Evolutionary conservation across 2,113 vertebrate genomes (phyloP), one percentile per base, ranked within the genome.

Genomic region (Entelurus aequoreus): DNA sequence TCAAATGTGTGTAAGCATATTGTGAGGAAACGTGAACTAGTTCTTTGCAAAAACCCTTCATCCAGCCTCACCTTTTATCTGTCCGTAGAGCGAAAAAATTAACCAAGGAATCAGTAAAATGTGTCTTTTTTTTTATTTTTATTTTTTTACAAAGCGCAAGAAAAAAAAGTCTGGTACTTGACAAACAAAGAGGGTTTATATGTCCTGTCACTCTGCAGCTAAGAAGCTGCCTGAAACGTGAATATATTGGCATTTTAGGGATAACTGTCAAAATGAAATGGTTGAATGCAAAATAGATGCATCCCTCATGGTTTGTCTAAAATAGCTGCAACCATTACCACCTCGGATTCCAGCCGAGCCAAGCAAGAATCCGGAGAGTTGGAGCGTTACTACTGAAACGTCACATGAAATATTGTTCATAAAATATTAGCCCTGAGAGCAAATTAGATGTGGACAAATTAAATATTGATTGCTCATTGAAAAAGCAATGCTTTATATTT

Each of bases 271-370:
- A 75, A 84, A 63, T 63, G 68, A 86, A 84, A 86, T 82, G 72
- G 74, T 76, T 86, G 75, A 75, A 85, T 88, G 85, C 75, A 81
- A 86, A 87, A 86, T 78, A 84, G 71, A 88, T 84, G 74, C 68
- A 78, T 87, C 79, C 84, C 80, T 65, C 60, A 72, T 76, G 80
- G 79, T 80, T 88, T 84, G 69, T 84, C 83, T 81, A 84, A 89
- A 90, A 87, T 86, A 83, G 85, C 66, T 65, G 52, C 69, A 77
- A 67, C 79, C 71, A 84, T 85, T 84, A 84, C 63, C 61, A 67
- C 53, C 14, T 53, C 59, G 78, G 68, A 72, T 52, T 77, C 28
- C 54, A 79, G 66, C 54, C 63, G 48, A 67, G 71, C 62, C 64
- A 71, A 63, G 54, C 69, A 58, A 70, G 69, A 77, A 85, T 83